Base-by-base conservation (phyloP, 2,888 invertebrate genomes). In the Yponomeuta cagnagella region DNA sequence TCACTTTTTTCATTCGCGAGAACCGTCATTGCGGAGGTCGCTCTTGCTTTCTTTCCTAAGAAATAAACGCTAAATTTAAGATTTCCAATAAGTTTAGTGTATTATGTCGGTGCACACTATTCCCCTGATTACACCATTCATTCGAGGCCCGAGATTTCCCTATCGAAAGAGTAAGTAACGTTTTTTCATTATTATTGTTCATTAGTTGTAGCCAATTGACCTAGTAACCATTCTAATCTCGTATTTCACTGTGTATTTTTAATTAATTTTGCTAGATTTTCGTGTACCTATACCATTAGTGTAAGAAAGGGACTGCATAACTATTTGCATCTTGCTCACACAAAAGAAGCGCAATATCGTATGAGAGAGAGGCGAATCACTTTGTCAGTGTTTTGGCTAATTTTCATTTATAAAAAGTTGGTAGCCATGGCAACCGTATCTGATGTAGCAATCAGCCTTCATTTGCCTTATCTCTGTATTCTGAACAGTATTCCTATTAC, bases 91-190 rank as follows among this genome's bases (percentile, higher is more conserved):
- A 43, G 37, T 37, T 58, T 3, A 63, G 63, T 79, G 81, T 85
- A 89, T 85, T 84, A 92, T 92, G 90, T 90, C 90, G 81, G 89
- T 91, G 82, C 90, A 91, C 80, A 91, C 90, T 69, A 90, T 90
- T 74, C 91, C 91, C 73, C 79, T 91, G 80, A 86, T 91, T 74
- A 90, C 90, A 73, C 90, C 91, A 74, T 92, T 90, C 76, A 90
- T 92, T 78, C 83, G 90, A 84, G 92, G 92, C 75, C 91, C 92
- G 78, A 89, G 91, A 78, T 92, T 90, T 80, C 92, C 90, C 73
- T 90, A 90, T 74, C 87, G 92, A 86, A 91, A 92, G 76, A 90
- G 92, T 92, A 80, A 92, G 92, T 91, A 63, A 64, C 67, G 48
- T 72, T 74, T 77, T 73, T 52, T 73, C 70, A 72, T 70, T 48